Conservation (phyloP, 2,888 invertebrate species). For the Acanthosepion esculentum region DNA sequence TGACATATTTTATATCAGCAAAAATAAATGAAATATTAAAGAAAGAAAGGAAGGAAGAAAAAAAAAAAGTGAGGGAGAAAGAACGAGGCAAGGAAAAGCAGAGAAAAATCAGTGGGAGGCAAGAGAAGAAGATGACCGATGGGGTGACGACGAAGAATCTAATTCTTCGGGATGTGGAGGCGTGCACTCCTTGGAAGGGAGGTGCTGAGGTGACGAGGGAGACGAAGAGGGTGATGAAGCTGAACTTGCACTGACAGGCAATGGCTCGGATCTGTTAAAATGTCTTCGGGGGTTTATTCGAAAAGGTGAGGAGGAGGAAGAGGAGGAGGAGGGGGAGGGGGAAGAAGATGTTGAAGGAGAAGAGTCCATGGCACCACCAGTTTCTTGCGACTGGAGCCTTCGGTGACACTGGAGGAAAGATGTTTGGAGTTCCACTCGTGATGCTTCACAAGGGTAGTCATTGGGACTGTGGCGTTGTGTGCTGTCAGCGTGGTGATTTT, state of each 20-base stretch:
- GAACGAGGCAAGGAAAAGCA: neutral
- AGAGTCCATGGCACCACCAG: neutral
- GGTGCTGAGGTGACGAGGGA: neutral
- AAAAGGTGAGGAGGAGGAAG: neutral
- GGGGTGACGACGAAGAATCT: neutral
- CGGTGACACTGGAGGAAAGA: neutral
- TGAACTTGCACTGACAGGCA: neutral
- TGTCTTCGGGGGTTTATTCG: neutral
- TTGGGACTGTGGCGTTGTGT: neutral
- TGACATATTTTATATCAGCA: too few relatives aligned
- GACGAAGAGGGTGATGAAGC: neutral
- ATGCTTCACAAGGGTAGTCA: neutral
- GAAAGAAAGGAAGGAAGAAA: neutral
- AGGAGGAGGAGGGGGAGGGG: too few relatives aligned
- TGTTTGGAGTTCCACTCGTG: neutral
- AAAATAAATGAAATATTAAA: neutral
- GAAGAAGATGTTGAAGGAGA: neutral
- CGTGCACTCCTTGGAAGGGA: neutral
- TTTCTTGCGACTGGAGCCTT: neutral
- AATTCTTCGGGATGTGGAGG: neutral
- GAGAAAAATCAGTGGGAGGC: neutral
- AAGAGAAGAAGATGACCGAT: neutral
- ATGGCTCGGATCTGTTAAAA: constrained; percentile 33
- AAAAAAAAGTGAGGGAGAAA: neutral
- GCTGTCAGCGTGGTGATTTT: neutral